Percentiles rank a stretch among this genome's conserved stretches.
Conservation (phyloP, 2,797 vertebrate species). For the Channallabes apus region DNA sequence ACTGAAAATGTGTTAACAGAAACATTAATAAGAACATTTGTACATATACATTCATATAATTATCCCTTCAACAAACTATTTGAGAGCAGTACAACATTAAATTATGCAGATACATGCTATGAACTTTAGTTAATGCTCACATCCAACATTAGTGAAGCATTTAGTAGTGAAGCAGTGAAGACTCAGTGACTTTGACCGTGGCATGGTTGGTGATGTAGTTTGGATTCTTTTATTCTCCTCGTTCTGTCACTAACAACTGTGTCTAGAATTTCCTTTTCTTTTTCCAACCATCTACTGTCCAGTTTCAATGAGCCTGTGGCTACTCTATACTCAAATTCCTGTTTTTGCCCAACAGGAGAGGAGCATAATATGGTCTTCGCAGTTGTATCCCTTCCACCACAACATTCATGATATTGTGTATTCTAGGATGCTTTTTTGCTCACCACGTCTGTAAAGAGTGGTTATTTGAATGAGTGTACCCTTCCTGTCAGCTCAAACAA, state of each 20-base stretch:
- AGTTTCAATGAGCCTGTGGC: not conserved
- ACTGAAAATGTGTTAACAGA: not conserved
- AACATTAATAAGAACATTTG: not conserved
- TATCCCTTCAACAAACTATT: not conserved
- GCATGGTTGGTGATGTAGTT: not conserved
- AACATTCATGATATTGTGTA: not conserved
- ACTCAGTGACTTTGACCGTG: not conserved
- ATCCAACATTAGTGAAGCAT: not conserved
- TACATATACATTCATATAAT: not conserved
- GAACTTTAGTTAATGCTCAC: not conserved
- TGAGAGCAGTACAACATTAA: not conserved
- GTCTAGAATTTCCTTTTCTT: not conserved
- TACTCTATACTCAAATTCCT: not conserved
- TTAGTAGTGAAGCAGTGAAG: not conserved
- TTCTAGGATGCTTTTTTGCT: constrained; percentile 3
- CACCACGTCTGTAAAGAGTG: not conserved
- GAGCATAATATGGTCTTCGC: not conserved
- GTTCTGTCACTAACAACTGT: not conserved
- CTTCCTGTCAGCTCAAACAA: not conserved
- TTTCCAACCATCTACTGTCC: not conserved
- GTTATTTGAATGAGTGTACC: not conserved
- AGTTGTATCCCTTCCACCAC: no score
- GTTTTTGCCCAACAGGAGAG: not conserved
- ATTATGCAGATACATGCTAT: not conserved
- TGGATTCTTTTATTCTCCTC: not conserved